Conservation (phyloP, 2,113 vertebrate genomes). For the Leucosticte australis region DNA sequence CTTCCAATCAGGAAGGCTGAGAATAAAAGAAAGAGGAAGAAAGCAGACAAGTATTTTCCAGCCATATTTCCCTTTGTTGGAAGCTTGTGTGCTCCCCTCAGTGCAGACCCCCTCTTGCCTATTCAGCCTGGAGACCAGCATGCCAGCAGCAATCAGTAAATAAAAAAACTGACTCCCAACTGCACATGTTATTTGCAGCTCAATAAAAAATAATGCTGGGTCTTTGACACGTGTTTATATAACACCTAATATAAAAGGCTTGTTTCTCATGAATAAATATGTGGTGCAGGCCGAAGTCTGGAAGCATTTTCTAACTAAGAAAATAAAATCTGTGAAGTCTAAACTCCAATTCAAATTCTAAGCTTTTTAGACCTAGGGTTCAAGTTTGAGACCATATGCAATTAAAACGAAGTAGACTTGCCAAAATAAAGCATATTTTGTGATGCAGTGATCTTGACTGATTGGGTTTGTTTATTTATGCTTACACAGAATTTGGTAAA, state of each 20-base stretch:
- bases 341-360: background rate
- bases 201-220: conserved; percentile 27
- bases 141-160: conserved; percentile 13
- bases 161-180: background rate
- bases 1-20: background rate
- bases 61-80: background rate
- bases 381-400: background rate
- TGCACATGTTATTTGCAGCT: conserved; percentile 32
- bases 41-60: rapidly evolving
- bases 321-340: conserved; percentile 21
- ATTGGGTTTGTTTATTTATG: background rate
- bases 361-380: conserved; percentile 1
- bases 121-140: background rate
- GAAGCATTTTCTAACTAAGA: background rate
- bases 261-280: conserved; percentile 26
- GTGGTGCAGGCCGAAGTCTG: background rate
- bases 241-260: conserved; percentile 48
- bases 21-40: background rate
- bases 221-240: conserved; percentile 33
- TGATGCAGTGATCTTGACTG: background rate
- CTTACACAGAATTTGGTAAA: background rate
- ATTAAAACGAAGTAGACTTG: background rate
- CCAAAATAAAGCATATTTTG: conserved; percentile 9
- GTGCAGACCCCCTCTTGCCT: background rate
- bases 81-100: background rate